phyloP scores from a whole-genome alignment of 2,888 invertebrate genomes.

The Sminthurides aquaticus region DNA sequence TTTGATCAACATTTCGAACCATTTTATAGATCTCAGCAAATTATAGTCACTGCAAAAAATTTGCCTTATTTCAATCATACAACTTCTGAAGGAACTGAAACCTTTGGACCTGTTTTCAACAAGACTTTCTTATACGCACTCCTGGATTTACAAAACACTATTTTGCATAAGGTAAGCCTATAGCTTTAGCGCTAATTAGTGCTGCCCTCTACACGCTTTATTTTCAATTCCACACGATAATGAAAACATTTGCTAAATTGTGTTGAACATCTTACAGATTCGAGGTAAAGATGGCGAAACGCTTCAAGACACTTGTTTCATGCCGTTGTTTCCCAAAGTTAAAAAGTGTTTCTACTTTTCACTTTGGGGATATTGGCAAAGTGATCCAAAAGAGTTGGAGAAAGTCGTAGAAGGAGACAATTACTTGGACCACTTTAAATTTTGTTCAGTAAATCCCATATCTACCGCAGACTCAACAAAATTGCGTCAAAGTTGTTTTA shows the following conservation, averaged over 20 bases:
- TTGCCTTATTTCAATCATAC: slow-evolving; percentile 51
- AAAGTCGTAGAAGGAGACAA: slow-evolving; percentile 45
- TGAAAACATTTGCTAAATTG: no score
- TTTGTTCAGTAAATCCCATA: slow-evolving; percentile 55
- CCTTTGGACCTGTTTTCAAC: slow-evolving; percentile 81
- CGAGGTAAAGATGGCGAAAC: slow-evolving; percentile 27
- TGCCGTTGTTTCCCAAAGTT: slow-evolving; percentile 68
- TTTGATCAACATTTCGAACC: slow-evolving; percentile 91
- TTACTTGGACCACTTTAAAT: slow-evolving; percentile 67
- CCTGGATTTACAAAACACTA: slow-evolving; percentile 62
- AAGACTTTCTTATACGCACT: slow-evolving; percentile 69
- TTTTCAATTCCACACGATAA: no score
- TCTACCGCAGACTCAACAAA: slow-evolving; percentile 44
- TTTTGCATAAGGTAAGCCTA: slow-evolving; percentile 49
- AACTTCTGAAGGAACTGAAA: slow-evolving; percentile 57
- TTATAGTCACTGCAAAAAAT: slow-evolving; percentile 60
- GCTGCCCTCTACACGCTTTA: no score
- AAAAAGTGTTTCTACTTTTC: slow-evolving; percentile 79
- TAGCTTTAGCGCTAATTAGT: no score
- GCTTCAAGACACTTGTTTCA: slow-evolving; percentile 82
- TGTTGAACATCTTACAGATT: slow-evolving; percentile 16
- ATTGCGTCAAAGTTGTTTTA: slow-evolving; percentile 58
- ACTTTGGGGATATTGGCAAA: slow-evolving; percentile 84
- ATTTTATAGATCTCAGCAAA: slow-evolving; percentile 88
- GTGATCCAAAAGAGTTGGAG: slow-evolving; percentile 57